Conservation (phyloP, 2,113 vertebrate species). For the Cololabis saira region DNA sequence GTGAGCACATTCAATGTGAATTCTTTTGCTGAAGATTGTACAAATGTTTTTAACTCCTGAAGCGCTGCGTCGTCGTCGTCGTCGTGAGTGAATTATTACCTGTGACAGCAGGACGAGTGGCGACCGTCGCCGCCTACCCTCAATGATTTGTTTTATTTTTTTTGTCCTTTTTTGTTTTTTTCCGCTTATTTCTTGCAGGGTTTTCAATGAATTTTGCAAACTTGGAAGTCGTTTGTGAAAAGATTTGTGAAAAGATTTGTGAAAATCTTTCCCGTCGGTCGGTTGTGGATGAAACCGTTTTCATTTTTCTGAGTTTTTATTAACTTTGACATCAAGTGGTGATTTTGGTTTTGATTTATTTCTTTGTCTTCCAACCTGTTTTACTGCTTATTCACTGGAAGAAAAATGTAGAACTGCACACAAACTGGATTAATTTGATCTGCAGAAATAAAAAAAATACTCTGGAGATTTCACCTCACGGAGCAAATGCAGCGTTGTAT, state of each 20-base stretch:
- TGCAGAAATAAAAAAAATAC: too few relatives aligned
- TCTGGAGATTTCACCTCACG: too few relatives aligned
- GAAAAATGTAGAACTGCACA: too few relatives aligned
- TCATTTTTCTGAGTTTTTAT: background rate
- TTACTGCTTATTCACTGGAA: background rate
- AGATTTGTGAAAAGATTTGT: background rate
- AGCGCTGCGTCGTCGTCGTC: constrained; percentile 68
- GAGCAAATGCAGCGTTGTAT: too few relatives aligned
- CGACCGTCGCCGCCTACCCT: background rate
- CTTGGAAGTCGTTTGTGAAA: background rate
- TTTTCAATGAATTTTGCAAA: background rate
- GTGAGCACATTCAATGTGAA: constrained; percentile 76
- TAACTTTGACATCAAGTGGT: background rate
- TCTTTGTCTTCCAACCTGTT: constrained; percentile 5
- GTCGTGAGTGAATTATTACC: background rate
- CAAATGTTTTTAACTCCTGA: constrained; percentile 70
- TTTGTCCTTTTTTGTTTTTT: constrained; percentile 7
- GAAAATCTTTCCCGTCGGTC: background rate
- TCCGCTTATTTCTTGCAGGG: constrained; percentile 6
- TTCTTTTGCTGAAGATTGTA: constrained; percentile 70
- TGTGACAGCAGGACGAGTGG: constrained; percentile 1
- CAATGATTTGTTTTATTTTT: too few relatives aligned
- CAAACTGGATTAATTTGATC: too few relatives aligned
- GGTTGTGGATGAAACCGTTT: background rate
- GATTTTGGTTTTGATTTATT: background rate